phyloP scores from a whole-genome alignment of 2,888 invertebrate species.

The Torymus tubicola region DNA sequence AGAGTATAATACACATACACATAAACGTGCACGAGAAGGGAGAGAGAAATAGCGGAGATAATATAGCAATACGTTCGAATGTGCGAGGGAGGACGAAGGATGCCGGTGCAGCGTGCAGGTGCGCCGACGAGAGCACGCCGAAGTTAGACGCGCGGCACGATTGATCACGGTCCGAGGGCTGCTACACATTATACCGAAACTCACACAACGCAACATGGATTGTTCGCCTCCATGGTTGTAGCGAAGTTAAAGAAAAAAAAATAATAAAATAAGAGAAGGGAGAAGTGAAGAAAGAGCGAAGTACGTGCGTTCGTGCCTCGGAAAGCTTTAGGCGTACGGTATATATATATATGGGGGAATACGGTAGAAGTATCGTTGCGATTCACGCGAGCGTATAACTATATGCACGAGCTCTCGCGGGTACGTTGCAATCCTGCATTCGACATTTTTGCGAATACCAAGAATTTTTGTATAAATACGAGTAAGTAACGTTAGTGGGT shows the following conservation, averaged over 20 bases:
- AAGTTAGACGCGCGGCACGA: slow-evolving; percentile 65
- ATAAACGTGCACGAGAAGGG: not conserved
- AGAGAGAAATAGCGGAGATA: not conserved
- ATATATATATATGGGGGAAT: no score
- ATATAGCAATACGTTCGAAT: not conserved
- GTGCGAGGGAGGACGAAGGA: slow-evolving; percentile 30
- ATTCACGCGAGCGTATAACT: no score
- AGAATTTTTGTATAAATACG: not conserved
- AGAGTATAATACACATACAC: not conserved
- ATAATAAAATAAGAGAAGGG: not conserved
- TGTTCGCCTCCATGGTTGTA: not conserved
- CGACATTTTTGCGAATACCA: not conserved
- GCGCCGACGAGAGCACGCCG: no score
- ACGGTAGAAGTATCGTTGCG: no score
- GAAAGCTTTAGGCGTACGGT: no score
- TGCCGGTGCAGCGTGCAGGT: no score
- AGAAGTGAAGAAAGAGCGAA: not conserved
- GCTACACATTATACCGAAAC: slow-evolving; percentile 69
- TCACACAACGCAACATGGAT: slow-evolving; percentile 1
- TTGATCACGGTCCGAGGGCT: slow-evolving; percentile 72
- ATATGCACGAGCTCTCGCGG: not conserved
- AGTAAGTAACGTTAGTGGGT: not conserved
- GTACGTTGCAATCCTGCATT: slow-evolving; percentile 5
- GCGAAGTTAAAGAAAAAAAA: not conserved
- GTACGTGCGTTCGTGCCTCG: not conserved